A percentile compares a stretch with the other conserved stretches of the same genome.
Conservation (phyloP, 2,797 vertebrate genomes). For the Halcyon smyrnensis region DNA sequence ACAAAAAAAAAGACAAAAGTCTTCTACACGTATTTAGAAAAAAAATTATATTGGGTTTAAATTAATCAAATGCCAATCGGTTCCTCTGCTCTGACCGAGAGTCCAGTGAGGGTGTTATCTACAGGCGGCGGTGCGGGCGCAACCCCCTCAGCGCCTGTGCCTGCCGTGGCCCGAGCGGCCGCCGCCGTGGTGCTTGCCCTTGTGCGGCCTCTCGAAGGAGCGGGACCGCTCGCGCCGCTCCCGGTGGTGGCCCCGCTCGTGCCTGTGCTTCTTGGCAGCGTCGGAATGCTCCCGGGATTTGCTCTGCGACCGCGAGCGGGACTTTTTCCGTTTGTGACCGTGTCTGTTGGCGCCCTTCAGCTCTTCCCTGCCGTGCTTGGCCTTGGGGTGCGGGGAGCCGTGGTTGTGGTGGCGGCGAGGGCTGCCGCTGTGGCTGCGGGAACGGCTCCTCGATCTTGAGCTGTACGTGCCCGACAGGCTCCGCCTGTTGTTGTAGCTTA, state of each 20-base stretch:
- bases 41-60: constrained; percentile 43
- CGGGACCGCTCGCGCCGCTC: constrained; percentile 92
- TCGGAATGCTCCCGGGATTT: constrained; percentile 88
- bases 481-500: constrained; percentile 93
- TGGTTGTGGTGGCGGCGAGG: constrained; percentile 90
- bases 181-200: constrained; percentile 92
- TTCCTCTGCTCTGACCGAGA: constrained; percentile 54
- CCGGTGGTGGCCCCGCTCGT: constrained; percentile 90
- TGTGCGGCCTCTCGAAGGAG: constrained; percentile 94
- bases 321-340: constrained; percentile 94
- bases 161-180: constrained; percentile 92
- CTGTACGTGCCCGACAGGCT: constrained; percentile 98
- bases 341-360: constrained; percentile 89
- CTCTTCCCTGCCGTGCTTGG: constrained; percentile 91
- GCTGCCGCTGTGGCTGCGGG: constrained; percentile 93
- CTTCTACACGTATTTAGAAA: constrained; percentile 45
- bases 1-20: background rate
- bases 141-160: constrained; percentile 86
- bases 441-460: constrained; percentile 92
- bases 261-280: constrained; percentile 93
- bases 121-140: background rate
- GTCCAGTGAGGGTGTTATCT: constrained; percentile 79
- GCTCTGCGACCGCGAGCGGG: constrained; percentile 89
- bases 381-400: constrained; percentile 88
- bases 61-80: constrained; percentile 58